phyloP scores from a whole-genome alignment of 2,113 vertebrate species.

The Neodontobutis hainanensis region DNA sequence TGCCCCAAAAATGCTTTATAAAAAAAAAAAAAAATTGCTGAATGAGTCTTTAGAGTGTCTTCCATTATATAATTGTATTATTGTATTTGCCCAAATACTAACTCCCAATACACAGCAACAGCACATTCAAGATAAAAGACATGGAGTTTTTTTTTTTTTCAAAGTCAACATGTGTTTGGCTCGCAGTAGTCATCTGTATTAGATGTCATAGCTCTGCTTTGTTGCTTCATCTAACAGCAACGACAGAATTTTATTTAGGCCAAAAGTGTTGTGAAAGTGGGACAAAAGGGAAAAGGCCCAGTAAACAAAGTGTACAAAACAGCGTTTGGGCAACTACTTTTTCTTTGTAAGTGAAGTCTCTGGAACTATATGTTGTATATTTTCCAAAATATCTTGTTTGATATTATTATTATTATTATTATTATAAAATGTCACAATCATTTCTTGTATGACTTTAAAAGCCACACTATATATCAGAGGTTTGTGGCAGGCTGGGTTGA shows the following conservation, averaged over 20 bases:
- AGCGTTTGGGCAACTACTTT: too few species aligned
- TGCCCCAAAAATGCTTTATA: too few species aligned
- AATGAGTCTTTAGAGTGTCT: background rate
- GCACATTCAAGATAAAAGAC: background rate
- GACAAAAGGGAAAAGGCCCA: constrained; percentile 24
- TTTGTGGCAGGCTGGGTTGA: too few species aligned
- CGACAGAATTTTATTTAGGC: constrained; percentile 8
- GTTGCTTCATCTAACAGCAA: constrained; percentile 35
- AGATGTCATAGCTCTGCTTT: constrained; percentile 8
- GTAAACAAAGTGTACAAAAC: too few species aligned
- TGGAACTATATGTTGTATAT: too few species aligned
- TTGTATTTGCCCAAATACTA: background rate
- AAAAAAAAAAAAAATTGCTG: too few species aligned
- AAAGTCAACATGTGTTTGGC: background rate
- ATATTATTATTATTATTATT: too few species aligned
- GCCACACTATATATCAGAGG: too few species aligned
- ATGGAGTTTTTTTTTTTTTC: background rate
- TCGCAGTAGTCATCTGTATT: background rate
- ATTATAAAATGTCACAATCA: too few species aligned
- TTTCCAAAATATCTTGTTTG: too few species aligned
- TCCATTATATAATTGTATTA: background rate
- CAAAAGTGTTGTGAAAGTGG: constrained; percentile 45
- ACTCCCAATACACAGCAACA: background rate
- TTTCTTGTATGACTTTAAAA: too few species aligned
- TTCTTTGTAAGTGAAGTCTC: too few species aligned